These are phyloP conservation scores for Semotilus atromaculatus DNA, from an alignment of 2,797 vertebrate genomes.

Conservation along the genomic window DNA sequence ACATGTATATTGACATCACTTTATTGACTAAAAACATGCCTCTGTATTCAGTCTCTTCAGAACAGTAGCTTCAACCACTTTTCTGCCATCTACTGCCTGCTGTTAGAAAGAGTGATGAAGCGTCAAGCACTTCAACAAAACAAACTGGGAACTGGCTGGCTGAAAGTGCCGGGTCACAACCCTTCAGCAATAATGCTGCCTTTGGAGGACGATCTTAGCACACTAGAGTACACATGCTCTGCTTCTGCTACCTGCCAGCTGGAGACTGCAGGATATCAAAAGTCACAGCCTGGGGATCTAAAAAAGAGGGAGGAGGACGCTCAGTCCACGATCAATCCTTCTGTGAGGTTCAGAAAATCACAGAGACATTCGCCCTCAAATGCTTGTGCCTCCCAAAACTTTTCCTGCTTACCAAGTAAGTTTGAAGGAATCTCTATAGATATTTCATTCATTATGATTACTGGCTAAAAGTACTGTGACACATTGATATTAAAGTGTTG, in stretches of 20 bases:
- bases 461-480: background rate
- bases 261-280: constrained; percentile 73
- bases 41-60: constrained; percentile 79
- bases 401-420: constrained; percentile 11
- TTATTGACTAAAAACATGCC: background rate
- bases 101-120: constrained; percentile 84
- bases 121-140: constrained; percentile 70
- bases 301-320: constrained; percentile 67
- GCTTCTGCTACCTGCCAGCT: constrained; percentile 74
- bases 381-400: background rate
- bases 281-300: constrained; percentile 67
- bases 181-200: constrained; percentile 71
- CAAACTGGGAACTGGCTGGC: constrained; percentile 21
- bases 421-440: background rate
- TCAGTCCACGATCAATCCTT: constrained; percentile 40
- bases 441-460: background rate
- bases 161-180: background rate
- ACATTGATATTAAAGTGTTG: background rate
- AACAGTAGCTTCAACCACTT: constrained; percentile 89
- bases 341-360: background rate
- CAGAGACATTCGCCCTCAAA: constrained; percentile 21
- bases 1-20: background rate
- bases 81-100: constrained; percentile 86
- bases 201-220: constrained; percentile 68
- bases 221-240: constrained; percentile 69